Conservation (phyloP, 37 sponge, comb jelly and placozoan genomes). For the Cliona cf. orientalis region DNA sequence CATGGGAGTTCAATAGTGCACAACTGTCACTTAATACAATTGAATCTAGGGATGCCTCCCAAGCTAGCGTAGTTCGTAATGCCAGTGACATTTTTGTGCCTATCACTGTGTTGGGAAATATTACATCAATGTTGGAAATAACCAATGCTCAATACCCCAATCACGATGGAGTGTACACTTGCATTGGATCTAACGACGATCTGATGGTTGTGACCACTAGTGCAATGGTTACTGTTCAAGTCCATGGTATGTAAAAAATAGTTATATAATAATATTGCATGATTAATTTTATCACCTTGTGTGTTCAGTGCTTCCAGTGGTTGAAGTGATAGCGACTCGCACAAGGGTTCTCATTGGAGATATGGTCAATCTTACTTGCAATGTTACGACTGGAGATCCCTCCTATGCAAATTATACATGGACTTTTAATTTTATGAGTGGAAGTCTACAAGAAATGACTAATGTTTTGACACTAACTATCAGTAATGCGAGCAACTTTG, state of each 20-base stretch:
- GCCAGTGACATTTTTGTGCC: background rate
- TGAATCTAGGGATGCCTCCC: too few species aligned
- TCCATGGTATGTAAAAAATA: background rate
- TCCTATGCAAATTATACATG: background rate
- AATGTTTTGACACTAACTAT: background rate
- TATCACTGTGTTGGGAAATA: background rate
- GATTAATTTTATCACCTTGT: too few species aligned
- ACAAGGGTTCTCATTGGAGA: background rate
- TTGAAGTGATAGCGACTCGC: constrained; percentile 10
- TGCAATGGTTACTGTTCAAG: constrained; percentile 58
- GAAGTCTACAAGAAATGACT: background rate
- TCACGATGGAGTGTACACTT: constrained; percentile 35
- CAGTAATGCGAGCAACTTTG: background rate
- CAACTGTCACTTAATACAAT: constrained; percentile 9
- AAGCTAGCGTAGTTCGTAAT: too few species aligned
- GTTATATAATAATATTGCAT: too few species aligned
- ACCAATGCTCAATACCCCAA: constrained; percentile 19
- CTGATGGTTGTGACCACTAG: background rate
- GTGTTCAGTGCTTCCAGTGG: constrained; percentile 10
- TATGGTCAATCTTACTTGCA: constrained; percentile 14
- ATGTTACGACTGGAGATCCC: constrained; percentile 6
- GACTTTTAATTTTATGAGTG: constrained; percentile 1
- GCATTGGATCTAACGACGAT: constrained; percentile 12
- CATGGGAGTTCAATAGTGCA: constrained; percentile 27
- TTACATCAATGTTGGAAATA: constrained; percentile 19